Evolutionary conservation across 2,797 vertebrate species (phyloP), one percentile per base, ranked within the genome.

Genomic region (Sparidentex hasta): DNA sequence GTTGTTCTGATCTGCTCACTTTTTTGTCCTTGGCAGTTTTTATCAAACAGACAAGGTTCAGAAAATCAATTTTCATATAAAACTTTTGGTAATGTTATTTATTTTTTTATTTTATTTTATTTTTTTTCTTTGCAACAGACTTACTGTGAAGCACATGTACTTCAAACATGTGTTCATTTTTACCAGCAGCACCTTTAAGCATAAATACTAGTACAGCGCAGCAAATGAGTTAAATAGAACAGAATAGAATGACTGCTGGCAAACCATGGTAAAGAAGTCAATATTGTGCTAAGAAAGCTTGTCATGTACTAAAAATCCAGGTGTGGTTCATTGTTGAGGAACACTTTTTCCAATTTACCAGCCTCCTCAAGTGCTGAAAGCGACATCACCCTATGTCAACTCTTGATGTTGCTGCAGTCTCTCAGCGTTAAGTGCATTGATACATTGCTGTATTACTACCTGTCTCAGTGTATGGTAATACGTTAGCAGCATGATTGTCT

Each of bases 401-500:
- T 44, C 50, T 43, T 25, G 21, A 18, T 13, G 11, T 71, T 73
- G 52, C 23, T 51, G 21, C 21, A 80, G 68, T 73, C 44, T 81
- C 16, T 4, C n/a, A 41, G 44, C 33, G 43, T 75, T 48, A 66
- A 74, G 47, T 74, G 69, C 55, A 65, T 47, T 44, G 71, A 83
- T 72, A 65, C 75, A 20, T 72, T 13, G 61, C 57, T 52, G 51
- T 87, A 51, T 74, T 82, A 77, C 62, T 87, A 71, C 71, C 52
- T 59, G 46, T 74, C 67, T 83, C 7, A 5, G 27, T 56, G 51
- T 65, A 66, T 86, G 83, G 81, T 80, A 50, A 63, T 77, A 74
- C 16, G 16, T 75, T 46, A 82, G 69, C 83, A 86, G 84, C 81
- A 48, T 48, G 69, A 74, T 81, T 84, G 78, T 83, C 81, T 86